Evolutionary conservation across 2,113 vertebrate species (phyloP).

Genomic region (Eurystomus gularis): DNA sequence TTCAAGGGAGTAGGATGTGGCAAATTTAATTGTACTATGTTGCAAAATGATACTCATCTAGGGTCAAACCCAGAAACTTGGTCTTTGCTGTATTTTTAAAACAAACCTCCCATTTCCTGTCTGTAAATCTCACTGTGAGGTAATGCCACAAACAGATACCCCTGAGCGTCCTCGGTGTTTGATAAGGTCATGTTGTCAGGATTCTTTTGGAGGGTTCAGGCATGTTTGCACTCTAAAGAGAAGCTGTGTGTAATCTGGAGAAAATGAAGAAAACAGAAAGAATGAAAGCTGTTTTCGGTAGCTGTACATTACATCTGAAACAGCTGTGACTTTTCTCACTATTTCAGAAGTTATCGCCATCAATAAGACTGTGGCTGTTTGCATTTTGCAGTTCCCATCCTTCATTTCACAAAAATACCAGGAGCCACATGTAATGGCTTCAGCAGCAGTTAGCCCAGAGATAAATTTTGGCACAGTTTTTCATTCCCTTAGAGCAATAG

Average conservation of each 20-base stretch:
- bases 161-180: neutral
- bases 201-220: neutral
- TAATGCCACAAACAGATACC: neutral
- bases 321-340: neutral
- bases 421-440: neutral
- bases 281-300: neutral
- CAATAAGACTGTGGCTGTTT: neutral
- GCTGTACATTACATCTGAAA: neutral
- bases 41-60: neutral
- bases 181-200: neutral
- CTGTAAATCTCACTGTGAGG: neutral
- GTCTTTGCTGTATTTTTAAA: neutral
- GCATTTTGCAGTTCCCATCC: neutral
- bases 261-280: neutral
- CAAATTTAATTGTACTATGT: neutral
- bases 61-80: neutral
- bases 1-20: neutral
- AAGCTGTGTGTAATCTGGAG: neutral
- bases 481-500: neutral
- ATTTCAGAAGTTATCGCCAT: neutral
- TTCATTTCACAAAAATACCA: neutral
- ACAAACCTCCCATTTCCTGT: neutral
- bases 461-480: neutral
- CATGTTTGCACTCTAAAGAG: neutral
- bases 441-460: neutral